Evolutionary conservation across 2,888 invertebrate genomes (phyloP).

Genomic region (Platycheirus albimanus): DNA sequence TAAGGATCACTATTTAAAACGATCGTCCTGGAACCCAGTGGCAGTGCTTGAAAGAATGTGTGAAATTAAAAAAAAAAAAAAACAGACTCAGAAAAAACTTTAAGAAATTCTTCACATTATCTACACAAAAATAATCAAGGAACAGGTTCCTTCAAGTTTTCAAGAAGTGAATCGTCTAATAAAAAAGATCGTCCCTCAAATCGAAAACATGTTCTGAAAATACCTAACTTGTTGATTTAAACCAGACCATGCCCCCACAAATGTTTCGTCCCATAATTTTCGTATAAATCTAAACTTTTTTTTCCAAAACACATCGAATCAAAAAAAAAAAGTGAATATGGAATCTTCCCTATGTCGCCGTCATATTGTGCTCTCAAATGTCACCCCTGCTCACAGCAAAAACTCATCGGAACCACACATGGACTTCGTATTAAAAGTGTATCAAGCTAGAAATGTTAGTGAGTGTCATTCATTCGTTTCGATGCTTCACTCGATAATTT

Average conservation of each 20-base stretch:
- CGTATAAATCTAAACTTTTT: constrained; percentile 4
- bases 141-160: too few species aligned
- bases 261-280: background rate
- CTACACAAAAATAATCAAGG: too few species aligned
- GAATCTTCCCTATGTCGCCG: constrained; percentile 2
- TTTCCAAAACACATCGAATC: background rate
- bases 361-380: constrained; percentile 7
- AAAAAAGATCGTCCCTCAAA: too few species aligned
- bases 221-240: constrained; percentile 14
- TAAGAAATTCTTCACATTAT: too few species aligned
- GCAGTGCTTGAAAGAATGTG: too few species aligned
- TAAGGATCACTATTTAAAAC: too few species aligned
- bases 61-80: too few species aligned
- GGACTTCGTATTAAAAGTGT: constrained; percentile 54
- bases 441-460: constrained; percentile 43
- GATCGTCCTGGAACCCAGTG: too few species aligned
- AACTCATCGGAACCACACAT: constrained; percentile 54
- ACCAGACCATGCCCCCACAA: constrained; percentile 6
- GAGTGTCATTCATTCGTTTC: constrained; percentile 68
- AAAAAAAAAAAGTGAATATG: constrained; percentile 11
- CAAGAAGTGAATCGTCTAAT: too few species aligned
- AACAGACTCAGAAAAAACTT: too few species aligned
- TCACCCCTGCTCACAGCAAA: constrained; percentile 6
- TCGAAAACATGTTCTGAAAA: background rate
- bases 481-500: constrained; percentile 71